These are phyloP conservation scores for Galaxias olidus DNA, from an alignment of 2,797 vertebrate genomes.

Conservation along the genomic window DNA sequence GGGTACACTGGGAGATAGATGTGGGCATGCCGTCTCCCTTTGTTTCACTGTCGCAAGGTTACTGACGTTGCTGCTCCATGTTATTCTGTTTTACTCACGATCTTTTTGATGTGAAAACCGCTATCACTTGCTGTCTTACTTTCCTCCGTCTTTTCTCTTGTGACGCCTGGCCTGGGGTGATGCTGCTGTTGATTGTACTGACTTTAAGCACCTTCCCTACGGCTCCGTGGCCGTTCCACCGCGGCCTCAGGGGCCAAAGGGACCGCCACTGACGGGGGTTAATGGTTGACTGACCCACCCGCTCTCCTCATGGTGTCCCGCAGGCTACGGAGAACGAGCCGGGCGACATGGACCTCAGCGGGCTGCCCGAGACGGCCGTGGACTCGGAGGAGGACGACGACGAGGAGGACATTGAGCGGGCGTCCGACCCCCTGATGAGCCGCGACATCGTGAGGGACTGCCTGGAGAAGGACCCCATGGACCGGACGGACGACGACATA, in stretches of 20 bases:
- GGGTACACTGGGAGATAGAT: too few relatives aligned
- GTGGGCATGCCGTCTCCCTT: neutral
- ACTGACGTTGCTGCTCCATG: neutral
- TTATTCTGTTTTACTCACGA: too few relatives aligned
- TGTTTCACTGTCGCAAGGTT: constrained; percentile 6
- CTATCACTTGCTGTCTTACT: too few relatives aligned
- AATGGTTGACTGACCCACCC: neutral
- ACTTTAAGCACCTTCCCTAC: too few relatives aligned
- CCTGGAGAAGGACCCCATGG: constrained; percentile 97
- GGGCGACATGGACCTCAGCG: constrained; percentile 98
- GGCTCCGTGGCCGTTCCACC: too few relatives aligned
- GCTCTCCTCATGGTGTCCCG: neutral
- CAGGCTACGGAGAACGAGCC: constrained; percentile 97
- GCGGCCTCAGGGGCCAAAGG: too few relatives aligned
- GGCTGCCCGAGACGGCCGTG: constrained; percentile 95
- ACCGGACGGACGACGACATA: constrained; percentile 97
- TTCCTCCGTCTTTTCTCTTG: too few relatives aligned
- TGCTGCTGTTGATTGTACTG: too few relatives aligned
- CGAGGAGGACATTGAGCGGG: constrained; percentile 97
- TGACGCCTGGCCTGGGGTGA: too few relatives aligned
- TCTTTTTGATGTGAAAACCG: too few relatives aligned
- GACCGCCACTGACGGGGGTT: too few relatives aligned
- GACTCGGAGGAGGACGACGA: constrained; percentile 98
- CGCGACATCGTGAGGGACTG: constrained; percentile 97
- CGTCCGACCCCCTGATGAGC: constrained; percentile 97